Evolutionary conservation across 2,113 vertebrate genomes (phyloP), one percentile per base, ranked within the genome.

Genomic region (Semnopithecus entellus): DNA sequence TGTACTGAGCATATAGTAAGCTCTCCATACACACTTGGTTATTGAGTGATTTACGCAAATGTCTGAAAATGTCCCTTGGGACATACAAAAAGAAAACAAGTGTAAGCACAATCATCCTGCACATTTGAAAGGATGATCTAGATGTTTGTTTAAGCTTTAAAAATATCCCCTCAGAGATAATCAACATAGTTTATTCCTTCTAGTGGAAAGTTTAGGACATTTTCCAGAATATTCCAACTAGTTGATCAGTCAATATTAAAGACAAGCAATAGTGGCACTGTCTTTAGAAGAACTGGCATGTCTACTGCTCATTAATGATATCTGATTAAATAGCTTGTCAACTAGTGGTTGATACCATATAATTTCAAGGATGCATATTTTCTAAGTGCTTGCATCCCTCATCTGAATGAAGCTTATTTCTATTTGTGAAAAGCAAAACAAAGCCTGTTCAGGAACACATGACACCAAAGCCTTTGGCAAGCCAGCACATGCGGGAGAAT

Each of bases 111-210:
- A 50, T 87, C 50, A 96, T 52, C 48, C 17, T 45, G 84, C 90
- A 81, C 66, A 85, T 85, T 94, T 96, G 93, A 95, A 82, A 97
- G 94, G 72, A 86, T 90, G 66, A 96, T 83, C 76, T 97, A 90
- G 94, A 96, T 92, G 73, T 92, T 97, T 92, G 95, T 96, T 96
- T 97, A 95, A 86, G 84, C 83, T 95, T 95, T 88, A 85, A 96
- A 96, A 95, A 79, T 80, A 95, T 87, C 40, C 70, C 66, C 59
- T 97, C 32, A 43, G 96, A 97, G 95, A 96, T 59, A 93, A 96
- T 92, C 40, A 45, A 75, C 73, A 95, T 61, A 88, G 87, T 95
- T 95, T 88, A 97, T 90, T 94, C 72, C 76, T 97, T 86, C 82
- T 85, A n/a, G 22, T 66, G 55, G 50, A 27, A 95, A 92, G 92